phyloP scores from a whole-genome alignment of 2,888 invertebrate genomes.

The Ethmia dodecea region DNA sequence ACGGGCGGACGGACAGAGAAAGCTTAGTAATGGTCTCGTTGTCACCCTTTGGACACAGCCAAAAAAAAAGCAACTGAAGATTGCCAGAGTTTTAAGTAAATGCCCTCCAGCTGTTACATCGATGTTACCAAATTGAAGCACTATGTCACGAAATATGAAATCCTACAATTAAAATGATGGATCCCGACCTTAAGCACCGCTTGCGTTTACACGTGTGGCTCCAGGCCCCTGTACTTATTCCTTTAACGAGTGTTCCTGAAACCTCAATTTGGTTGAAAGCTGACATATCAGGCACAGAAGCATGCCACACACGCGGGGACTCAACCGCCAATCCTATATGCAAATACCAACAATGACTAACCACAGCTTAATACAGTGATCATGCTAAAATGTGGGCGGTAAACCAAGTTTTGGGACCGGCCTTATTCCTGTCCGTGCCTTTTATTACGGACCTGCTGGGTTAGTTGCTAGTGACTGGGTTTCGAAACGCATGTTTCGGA shows the following conservation, averaged over 20 bases:
- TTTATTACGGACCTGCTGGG: too few species aligned
- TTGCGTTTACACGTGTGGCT: constrained; percentile 26
- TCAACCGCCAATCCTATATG: constrained; percentile 56
- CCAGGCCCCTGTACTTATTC: constrained; percentile 29
- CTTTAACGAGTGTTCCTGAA: constrained; percentile 53
- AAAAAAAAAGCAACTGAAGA: too few species aligned
- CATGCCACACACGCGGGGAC: constrained; percentile 46
- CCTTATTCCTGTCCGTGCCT: too few species aligned
- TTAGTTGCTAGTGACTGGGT: too few species aligned
- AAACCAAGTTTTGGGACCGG: too few species aligned
- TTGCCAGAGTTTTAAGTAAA: too few species aligned
- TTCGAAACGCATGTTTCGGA: too few species aligned
- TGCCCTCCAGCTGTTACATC: too few species aligned
- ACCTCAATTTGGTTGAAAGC: constrained; percentile 46
- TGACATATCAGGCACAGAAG: constrained; percentile 39
- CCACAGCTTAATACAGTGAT: constrained; percentile 48
- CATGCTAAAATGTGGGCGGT: constrained; percentile 18
- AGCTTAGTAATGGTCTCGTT: too few species aligned
- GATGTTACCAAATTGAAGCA: constrained; percentile 9
- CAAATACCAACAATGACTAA: constrained; percentile 52
- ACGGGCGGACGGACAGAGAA: too few species aligned
- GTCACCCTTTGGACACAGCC: too few species aligned
- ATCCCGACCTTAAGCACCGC: constrained; percentile 23
- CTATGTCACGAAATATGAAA: constrained; percentile 22
- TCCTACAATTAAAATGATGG: constrained; percentile 34